These are phyloP conservation scores for Aphis gossypii DNA, from an alignment of 1,140 invertebrate genomes.

Conservation along the genomic window DNA sequence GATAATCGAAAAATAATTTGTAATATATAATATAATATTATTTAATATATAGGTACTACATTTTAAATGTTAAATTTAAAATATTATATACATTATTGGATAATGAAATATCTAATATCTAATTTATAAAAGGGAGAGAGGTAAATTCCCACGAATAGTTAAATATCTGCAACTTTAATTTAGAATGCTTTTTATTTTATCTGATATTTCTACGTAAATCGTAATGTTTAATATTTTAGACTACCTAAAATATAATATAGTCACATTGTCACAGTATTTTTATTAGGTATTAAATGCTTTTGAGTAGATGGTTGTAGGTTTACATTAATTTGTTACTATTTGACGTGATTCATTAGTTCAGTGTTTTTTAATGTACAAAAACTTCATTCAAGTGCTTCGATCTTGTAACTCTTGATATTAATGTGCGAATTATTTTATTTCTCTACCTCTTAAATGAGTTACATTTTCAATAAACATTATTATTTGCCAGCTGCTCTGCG, in stretches of 20 bases:
- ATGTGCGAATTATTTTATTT: not conserved
- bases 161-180: not conserved
- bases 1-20: not conserved
- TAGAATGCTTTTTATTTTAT: not conserved
- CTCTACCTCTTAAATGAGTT: not conserved
- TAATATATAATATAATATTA: not conserved
- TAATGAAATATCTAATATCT: too few relatives aligned
- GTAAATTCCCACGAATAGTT: not conserved
- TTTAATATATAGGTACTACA: not conserved
- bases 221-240: not conserved
- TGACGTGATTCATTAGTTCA: not conserved
- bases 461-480: not conserved
- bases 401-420: not conserved
- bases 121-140: not conserved
- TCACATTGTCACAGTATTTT: not conserved
- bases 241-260: not conserved
- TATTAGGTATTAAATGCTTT: not conserved
- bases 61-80: not conserved
- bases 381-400: not conserved
- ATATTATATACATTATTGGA: not conserved
- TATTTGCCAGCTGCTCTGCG: not conserved
- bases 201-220: not conserved
- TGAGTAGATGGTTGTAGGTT: not conserved
- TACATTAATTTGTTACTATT: not conserved
- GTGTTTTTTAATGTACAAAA: not conserved